Evolutionary conservation across 2,113 vertebrate genomes (phyloP), one percentile per base, ranked within the genome.

Genomic region (Vulpes ferrilata): DNA sequence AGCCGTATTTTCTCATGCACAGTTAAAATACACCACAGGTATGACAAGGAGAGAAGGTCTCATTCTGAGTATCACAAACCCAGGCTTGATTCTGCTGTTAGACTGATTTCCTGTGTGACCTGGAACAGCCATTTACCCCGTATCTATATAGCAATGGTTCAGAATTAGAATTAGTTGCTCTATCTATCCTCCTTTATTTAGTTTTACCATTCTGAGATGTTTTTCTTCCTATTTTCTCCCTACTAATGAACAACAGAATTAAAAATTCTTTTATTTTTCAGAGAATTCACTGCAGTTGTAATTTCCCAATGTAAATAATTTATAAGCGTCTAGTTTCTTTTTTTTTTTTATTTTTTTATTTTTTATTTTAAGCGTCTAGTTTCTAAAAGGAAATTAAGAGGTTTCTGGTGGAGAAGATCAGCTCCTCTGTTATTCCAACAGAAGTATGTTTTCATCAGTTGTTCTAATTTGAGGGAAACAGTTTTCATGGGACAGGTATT

Each of bases 291-390:
- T 59, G 22, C 78, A 32, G 23, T 85, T 86, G 30, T 71, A 80
- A 69, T 35, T 88, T 90, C 11, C 93, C 93, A 95, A 93, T 76
- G 53, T 81, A 88, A 80, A 96, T 74, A 38, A 79, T 53, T 80
- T 78, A 74, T 12, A 87, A 71, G 32, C 32, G 51, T 90, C 53
- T 53, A 20, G 51, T 95, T 95, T 90, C 62, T 73, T n/a, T n/a
- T n/a, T n/a, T n/a, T n/a, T n/a, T n/a, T n/a, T n/a, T n/a, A n/a
- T n/a, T n/a, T n/a, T n/a, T n/a, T n/a, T n/a, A n/a, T n/a, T n/a
- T n/a, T n/a, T n/a, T n/a, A n/a, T n/a, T n/a, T n/a, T 12, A 87
- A 71, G 32, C 32, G 51, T 90, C 53, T 53, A 20, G 51, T 95
- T 95, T 90, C 62, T 73, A 55, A 87, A 90, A 79, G 35, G 35